Percentiles rank a stretch among this genome's conserved stretches.
phyloP scores from a whole-genome alignment of 1,140 invertebrate species.

The Cydia amplana region DNA sequence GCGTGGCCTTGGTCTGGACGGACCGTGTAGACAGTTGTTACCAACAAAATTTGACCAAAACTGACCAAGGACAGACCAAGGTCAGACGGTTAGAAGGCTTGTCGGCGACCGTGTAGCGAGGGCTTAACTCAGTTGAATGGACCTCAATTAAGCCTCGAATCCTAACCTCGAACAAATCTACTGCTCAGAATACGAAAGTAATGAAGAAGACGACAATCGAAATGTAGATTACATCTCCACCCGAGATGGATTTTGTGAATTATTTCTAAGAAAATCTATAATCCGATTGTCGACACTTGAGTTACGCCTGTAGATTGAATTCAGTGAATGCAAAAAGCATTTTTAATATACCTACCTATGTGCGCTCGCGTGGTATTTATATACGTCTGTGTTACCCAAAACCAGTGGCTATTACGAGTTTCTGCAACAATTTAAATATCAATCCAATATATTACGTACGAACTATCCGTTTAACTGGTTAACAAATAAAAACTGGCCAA shows the following conservation, averaged over 20 bases:
- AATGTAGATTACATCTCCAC: constrained; percentile 50
- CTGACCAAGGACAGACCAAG: no score
- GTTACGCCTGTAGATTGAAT: constrained; percentile 40
- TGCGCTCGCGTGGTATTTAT: background rate
- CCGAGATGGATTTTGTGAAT: constrained; percentile 44
- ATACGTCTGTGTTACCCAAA: no score
- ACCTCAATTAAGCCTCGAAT: constrained; percentile 57
- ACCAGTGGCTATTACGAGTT: no score
- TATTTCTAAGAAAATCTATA: constrained; percentile 42
- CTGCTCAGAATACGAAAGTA: constrained; percentile 49
- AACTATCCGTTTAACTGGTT: no score
- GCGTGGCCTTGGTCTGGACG: no score
- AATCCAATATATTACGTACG: no score
- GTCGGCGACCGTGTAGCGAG: no score
- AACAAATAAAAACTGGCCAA: no score
- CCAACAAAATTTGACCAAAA: no score
- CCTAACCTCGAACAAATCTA: constrained; percentile 54
- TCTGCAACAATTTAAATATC: no score
- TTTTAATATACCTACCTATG: background rate
- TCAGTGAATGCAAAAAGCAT: background rate
- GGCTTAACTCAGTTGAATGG: constrained; percentile 65
- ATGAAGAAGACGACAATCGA: constrained; percentile 46
- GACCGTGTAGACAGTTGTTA: no score
- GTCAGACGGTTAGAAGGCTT: no score
- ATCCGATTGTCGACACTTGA: constrained; percentile 41